phyloP scores from a whole-genome alignment of 2,113 vertebrate species.

The Danio rerio region DNA sequence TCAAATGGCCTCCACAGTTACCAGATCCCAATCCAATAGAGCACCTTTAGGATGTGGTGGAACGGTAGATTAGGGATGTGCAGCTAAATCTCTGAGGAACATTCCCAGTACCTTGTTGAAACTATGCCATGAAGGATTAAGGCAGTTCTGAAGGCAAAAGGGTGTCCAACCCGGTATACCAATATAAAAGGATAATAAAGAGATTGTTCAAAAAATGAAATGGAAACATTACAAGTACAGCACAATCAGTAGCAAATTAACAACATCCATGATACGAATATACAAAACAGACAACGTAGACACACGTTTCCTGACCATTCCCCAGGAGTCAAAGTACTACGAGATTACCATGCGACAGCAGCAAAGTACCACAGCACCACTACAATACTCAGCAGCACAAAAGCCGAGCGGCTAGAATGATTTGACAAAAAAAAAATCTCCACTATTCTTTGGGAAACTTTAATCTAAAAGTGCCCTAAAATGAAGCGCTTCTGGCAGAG shows the following conservation, averaged over 20 bases:
- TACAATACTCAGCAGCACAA: not conserved
- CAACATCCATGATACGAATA: not conserved
- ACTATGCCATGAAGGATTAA: too few relatives aligned
- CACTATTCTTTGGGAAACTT: slow-evolving; percentile 12
- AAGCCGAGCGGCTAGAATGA: not conserved
- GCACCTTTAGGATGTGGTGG: too few relatives aligned
- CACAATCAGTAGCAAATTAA: not conserved
- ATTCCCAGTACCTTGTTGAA: too few relatives aligned
- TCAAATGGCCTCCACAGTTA: too few relatives aligned
- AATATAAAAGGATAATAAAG: too few relatives aligned
- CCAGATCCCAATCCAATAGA: too few relatives aligned
- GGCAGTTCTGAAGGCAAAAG: too few relatives aligned
- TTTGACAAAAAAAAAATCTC: slow-evolving; percentile 12
- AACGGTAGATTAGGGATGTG: too few relatives aligned
- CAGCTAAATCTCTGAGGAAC: too few relatives aligned
- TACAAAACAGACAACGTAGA: not conserved
- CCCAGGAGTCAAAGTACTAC: not conserved
- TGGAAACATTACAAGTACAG: too few relatives aligned
- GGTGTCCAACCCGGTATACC: too few relatives aligned
- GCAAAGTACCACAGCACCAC: not conserved
- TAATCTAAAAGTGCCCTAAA: slow-evolving; percentile 24
- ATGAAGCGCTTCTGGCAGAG: slow-evolving; percentile 37
- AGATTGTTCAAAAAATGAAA: too few relatives aligned
- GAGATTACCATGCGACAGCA: not conserved
- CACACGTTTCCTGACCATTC: not conserved